These are phyloP conservation scores for Stomatorhinus walkeri DNA, from an alignment of 2,797 vertebrate species.

Conservation along the genomic window DNA sequence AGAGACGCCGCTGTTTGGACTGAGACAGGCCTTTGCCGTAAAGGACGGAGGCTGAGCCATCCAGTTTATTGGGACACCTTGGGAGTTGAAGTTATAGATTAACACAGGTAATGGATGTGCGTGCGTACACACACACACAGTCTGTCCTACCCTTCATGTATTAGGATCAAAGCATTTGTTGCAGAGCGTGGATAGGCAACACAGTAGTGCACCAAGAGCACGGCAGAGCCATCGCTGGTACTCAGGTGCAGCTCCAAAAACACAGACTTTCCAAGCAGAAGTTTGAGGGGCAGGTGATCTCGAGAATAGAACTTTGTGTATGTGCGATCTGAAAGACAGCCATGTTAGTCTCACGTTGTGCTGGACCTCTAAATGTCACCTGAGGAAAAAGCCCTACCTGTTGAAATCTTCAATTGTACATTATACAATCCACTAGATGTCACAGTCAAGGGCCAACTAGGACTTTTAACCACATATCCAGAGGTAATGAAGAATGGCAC, in stretches of 20 bases:
- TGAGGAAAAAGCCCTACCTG: slow-evolving; percentile 36
- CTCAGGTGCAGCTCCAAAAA: slow-evolving; percentile 52
- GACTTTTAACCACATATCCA: slow-evolving; percentile 53
- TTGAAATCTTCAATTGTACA: slow-evolving; percentile 51
- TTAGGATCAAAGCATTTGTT: slow-evolving; percentile 52
- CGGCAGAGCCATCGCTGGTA: slow-evolving; percentile 38
- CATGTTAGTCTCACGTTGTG: neutral
- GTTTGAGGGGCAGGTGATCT: slow-evolving; percentile 44
- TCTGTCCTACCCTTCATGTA: slow-evolving; percentile 56
- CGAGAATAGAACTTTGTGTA: slow-evolving; percentile 42
- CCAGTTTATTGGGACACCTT: slow-evolving; percentile 55
- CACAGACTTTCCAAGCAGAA: slow-evolving; percentile 51
- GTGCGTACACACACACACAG: neutral
- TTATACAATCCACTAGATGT: slow-evolving; percentile 37
- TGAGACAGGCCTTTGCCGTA: slow-evolving; percentile 24
- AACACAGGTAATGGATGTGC: neutral
- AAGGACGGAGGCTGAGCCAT: slow-evolving; percentile 44
- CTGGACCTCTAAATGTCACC: no score
- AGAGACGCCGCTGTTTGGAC: slow-evolving; percentile 44
- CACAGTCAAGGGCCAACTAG: slow-evolving; percentile 37
- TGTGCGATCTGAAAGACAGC: slow-evolving; percentile 38
- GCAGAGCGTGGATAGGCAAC: slow-evolving; percentile 60
- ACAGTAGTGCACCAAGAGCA: slow-evolving; percentile 61
- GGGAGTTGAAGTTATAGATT: neutral
- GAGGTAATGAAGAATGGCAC: slow-evolving; percentile 31